A percentile compares a stretch with the other conserved stretches of the same genome.
Evolutionary conservation across 2,113 vertebrate species (phyloP).

Genomic region (Pimephales promelas): DNA sequence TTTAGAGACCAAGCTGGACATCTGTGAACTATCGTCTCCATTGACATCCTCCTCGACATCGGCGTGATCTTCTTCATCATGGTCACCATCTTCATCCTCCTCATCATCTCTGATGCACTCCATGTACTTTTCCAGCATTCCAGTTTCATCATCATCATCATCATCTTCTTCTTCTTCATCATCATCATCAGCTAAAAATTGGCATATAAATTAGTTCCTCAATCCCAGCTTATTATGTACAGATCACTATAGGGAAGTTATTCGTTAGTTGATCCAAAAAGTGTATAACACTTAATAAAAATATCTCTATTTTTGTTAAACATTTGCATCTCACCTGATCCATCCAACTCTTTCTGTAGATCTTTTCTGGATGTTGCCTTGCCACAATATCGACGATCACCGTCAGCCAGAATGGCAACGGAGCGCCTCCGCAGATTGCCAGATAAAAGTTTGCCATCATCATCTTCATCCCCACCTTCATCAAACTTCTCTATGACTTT

Average conservation of each 20-base stretch:
- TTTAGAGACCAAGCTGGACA: slow-evolving; percentile 37
- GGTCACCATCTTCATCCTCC: background rate
- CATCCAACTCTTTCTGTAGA: slow-evolving; percentile 74
- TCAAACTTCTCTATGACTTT: slow-evolving; percentile 85
- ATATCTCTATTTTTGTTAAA: no score
- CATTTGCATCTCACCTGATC: slow-evolving; percentile 71
- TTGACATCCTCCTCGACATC: slow-evolving; percentile 32
- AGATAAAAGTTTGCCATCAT: slow-evolving; percentile 64
- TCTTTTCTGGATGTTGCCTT: slow-evolving; percentile 84
- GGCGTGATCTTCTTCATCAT: background rate
- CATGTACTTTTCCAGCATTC: slow-evolving; percentile 45
- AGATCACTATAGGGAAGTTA: background rate
- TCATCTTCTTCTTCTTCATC: slow-evolving; percentile 55
- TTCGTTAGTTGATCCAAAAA: background rate
- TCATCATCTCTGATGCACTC: slow-evolving; percentile 21
- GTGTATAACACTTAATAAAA: background rate
- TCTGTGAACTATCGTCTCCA: slow-evolving; percentile 46
- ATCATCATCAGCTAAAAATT: slow-evolving; percentile 13
- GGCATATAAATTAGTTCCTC: background rate
- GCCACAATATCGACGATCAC: slow-evolving; percentile 86
- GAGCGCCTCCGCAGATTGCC: slow-evolving; percentile 78
- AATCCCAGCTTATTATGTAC: background rate
- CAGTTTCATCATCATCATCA: slow-evolving; percentile 19
- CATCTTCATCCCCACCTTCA: slow-evolving; percentile 75
- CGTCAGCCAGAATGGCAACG: slow-evolving; percentile 76